phyloP scores from a whole-genome alignment of 2,113 vertebrate genomes.

The Turdus rufiventris region DNA sequence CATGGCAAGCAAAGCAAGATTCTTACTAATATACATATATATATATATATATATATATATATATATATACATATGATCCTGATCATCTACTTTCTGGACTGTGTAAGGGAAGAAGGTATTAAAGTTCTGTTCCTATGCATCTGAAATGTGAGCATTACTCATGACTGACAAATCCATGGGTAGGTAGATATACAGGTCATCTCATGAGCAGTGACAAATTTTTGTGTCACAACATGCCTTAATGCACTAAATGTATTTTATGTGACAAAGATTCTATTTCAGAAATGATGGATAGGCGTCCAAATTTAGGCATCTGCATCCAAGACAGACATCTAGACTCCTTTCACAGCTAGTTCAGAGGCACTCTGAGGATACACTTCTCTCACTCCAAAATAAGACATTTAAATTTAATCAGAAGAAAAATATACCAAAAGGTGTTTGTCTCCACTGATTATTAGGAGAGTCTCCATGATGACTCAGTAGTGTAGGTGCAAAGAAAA shows the following conservation, averaged over 20 bases:
- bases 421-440: not conserved
- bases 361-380: not conserved
- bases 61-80: too few species aligned
- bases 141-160: not conserved
- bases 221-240: constrained; percentile 15
- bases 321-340: not conserved
- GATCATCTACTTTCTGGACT: not conserved
- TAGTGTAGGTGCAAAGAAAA: not conserved
- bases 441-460: not conserved
- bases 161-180: not conserved
- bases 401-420: not conserved
- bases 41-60: too few species aligned
- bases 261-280: not conserved
- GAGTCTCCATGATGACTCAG: not conserved
- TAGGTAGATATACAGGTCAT: not conserved
- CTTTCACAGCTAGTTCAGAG: not conserved
- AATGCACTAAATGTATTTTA: constrained; percentile 1
- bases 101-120: not conserved
- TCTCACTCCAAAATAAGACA: not conserved
- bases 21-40: not conserved
- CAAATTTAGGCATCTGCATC: not conserved
- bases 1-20: not conserved
- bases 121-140: not conserved
- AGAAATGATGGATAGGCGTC: not conserved
- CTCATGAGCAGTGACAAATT: not conserved